A percentile compares a stretch with the other conserved stretches of the same genome.
Conservation (phyloP, 2,888 invertebrate genomes). For the Cerastoderma edule region DNA sequence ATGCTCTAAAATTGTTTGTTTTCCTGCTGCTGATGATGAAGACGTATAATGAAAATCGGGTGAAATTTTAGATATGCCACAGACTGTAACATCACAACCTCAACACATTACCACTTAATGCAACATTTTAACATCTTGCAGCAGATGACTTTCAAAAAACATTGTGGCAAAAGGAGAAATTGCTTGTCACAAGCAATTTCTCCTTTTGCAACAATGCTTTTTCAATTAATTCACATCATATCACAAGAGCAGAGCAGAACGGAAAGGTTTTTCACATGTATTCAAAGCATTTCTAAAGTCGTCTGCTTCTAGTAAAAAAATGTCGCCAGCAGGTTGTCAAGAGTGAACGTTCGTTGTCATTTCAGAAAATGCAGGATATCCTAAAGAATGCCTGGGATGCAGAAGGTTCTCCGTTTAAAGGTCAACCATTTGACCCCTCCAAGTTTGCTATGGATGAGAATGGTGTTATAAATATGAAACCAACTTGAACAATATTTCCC, state of each 20-base stretch:
- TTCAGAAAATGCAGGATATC: constrained; percentile 85
- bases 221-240: too few species aligned
- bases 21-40: too few species aligned
- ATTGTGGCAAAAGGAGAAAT: background rate
- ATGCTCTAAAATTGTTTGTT: too few species aligned
- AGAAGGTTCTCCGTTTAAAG: constrained; percentile 94
- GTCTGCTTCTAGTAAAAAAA: too few species aligned
- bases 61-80: too few species aligned
- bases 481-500: constrained; percentile 21
- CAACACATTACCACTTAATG: background rate
- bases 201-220: background rate
- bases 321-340: too few species aligned
- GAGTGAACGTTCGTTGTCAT: too few species aligned
- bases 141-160: background rate
- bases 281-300: too few species aligned
- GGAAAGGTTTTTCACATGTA: too few species aligned
- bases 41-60: too few species aligned
- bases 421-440: constrained; percentile 92
- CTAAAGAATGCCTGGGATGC: constrained; percentile 93
- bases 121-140: background rate
- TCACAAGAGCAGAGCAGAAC: too few species aligned
- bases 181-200: background rate
- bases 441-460: constrained; percentile 78
- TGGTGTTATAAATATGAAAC: constrained; percentile 72
- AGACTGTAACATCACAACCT: too few species aligned